Percentiles rank a stretch among this genome's conserved stretches.
Conservation (phyloP, 2,888 invertebrate species). For the Drosophila quinaria region DNA sequence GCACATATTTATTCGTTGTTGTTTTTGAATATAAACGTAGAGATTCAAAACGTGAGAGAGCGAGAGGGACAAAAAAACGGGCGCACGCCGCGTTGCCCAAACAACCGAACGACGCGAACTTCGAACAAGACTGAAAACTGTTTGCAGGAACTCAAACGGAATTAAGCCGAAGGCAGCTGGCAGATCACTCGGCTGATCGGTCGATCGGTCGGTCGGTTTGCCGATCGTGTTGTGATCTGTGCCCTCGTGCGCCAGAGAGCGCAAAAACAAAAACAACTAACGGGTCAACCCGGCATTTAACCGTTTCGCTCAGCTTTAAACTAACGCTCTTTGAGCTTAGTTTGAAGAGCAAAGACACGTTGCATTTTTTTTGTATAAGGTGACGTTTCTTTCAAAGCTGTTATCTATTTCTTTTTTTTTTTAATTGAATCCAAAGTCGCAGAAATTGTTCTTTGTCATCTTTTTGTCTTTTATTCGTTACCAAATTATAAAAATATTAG, state of each 20-base stretch:
- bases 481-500: too few relatives aligned
- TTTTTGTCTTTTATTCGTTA: too few relatives aligned
- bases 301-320: constrained; percentile 65
- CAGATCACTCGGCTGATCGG: constrained; percentile 17
- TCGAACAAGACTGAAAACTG: constrained; percentile 73
- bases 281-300: constrained; percentile 48
- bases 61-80: constrained; percentile 28
- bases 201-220: background rate
- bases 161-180: constrained; percentile 34
- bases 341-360: background rate
- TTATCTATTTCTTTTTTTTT: background rate
- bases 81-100: constrained; percentile 69
- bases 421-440: background rate
- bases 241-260: background rate
- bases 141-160: constrained; percentile 15
- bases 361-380: background rate
- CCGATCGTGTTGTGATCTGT: background rate
- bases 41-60: constrained; percentile 1
- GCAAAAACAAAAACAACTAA: constrained; percentile 1
- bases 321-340: constrained; percentile 6
- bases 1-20: constrained; percentile 31
- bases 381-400: background rate
- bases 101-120: constrained; percentile 79
- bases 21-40: constrained; percentile 38
- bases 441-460: background rate